Conservation (phyloP, 2,797 vertebrate species). For the Arctocebus calabarensis region DNA sequence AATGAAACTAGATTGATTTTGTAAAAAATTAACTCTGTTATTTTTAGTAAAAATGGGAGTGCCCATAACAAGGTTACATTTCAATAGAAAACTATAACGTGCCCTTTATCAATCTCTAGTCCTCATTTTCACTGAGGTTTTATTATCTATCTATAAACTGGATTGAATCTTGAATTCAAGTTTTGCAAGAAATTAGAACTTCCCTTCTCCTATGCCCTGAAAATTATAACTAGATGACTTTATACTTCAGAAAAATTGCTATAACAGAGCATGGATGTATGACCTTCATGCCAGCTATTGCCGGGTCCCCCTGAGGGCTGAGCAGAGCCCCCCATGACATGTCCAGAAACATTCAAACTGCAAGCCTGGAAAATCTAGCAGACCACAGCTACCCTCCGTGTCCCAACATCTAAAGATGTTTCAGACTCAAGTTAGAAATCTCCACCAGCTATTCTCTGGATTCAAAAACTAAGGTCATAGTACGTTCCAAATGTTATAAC, state of each 20-base stretch:
- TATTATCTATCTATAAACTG: not conserved
- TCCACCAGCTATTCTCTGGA: not conserved
- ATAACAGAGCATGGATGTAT: fast-evolving
- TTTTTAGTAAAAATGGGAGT: not conserved
- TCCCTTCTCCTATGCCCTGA: not conserved
- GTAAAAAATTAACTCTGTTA: not conserved
- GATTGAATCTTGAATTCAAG: not conserved
- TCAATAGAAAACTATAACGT: no score
- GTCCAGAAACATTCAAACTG: not conserved
- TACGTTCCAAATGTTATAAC: not conserved
- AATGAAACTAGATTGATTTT: no score
- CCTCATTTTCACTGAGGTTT: not conserved
- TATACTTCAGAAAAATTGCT: not conserved
- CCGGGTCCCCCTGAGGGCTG: not conserved
- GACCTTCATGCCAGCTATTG: not conserved
- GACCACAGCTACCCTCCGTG: fast-evolving
- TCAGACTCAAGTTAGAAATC: not conserved
- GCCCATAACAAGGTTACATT: not conserved
- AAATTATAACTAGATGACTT: no score
- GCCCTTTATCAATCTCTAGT: not conserved
- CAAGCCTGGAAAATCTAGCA: not conserved
- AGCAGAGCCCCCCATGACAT: not conserved
- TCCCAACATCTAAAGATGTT: not conserved
- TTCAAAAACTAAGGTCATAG: not conserved
- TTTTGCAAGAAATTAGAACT: not conserved